phyloP scores from a whole-genome alignment of 2,888 invertebrate species.

The Platycheirus albimanus region DNA sequence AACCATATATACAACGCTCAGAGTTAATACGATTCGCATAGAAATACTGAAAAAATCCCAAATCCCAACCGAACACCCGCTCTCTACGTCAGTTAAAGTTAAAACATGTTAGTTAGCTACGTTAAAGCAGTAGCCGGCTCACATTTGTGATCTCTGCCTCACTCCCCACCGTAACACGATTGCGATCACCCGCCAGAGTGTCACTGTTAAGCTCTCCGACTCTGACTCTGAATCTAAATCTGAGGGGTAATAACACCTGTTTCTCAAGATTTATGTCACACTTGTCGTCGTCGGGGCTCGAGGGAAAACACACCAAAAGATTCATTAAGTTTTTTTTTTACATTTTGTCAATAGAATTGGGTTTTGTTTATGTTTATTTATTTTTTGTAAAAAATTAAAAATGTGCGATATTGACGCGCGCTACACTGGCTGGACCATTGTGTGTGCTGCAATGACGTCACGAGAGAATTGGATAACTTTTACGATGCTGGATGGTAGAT shows the following conservation, averaged over 20 bases:
- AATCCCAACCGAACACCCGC: slow-evolving; percentile 38
- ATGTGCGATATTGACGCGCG: not conserved
- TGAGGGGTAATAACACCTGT: slow-evolving; percentile 63
- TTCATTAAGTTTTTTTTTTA: slow-evolving; percentile 38
- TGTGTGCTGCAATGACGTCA: slow-evolving; percentile 33
- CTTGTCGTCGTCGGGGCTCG: slow-evolving; percentile 18
- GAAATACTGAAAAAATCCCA: slow-evolving; percentile 48
- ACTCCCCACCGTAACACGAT: slow-evolving; percentile 26
- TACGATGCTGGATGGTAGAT: not conserved
- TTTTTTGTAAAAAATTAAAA: too few species aligned
- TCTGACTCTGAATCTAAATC: slow-evolving; percentile 16
- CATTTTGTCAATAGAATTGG: slow-evolving; percentile 23
- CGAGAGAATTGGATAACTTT: slow-evolving; percentile 7
- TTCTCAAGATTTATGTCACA: slow-evolving; percentile 39
- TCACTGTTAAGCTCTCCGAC: not conserved
- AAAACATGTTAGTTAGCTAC: slow-evolving; percentile 25
- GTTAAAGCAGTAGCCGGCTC: not conserved
- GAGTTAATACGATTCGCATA: slow-evolving; percentile 3
- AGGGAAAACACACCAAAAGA: slow-evolving; percentile 40
- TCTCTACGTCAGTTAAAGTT: slow-evolving; percentile 30
- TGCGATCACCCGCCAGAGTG: not conserved
- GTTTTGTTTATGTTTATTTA: slow-evolving; percentile 33
- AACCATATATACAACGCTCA: slow-evolving; percentile 13
- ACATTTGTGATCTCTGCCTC: slow-evolving; percentile 24
- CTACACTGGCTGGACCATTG: not conserved